These are phyloP conservation scores for Magallana gigas DNA, from an alignment of 1,140 invertebrate genomes.

Conservation along the genomic window DNA sequence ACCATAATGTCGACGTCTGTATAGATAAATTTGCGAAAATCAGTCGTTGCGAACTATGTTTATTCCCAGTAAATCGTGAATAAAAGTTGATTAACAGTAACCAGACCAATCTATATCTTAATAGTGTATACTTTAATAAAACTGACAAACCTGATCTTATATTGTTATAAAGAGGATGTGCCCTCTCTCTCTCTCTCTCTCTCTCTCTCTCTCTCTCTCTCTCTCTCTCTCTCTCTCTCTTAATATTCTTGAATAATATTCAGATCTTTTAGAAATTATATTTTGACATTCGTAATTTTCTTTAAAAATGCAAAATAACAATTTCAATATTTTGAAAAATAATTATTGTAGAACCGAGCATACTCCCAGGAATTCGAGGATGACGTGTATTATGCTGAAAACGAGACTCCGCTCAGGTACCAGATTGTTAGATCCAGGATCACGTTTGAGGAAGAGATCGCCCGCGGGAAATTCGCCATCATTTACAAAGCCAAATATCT, in stretches of 20 bases:
- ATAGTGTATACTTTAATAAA: no score
- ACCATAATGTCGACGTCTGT: no score
- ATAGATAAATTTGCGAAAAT: no score
- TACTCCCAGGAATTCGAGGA: background rate
- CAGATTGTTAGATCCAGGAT: conserved; percentile 16
- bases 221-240: no score
- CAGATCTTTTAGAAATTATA: background rate
- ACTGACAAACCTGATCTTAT: no score
- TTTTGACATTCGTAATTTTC: background rate
- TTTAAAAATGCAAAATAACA: background rate
- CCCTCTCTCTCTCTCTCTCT: no score
- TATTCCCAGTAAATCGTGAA: no score
- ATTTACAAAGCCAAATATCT: conserved; percentile 54
- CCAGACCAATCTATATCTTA: background rate
- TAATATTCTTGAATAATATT: no score
- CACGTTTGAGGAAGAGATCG: conserved; percentile 52
- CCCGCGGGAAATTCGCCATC: conserved; percentile 56
- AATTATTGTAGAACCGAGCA: background rate
- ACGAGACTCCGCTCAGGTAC: conserved; percentile 1
- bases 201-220: no score
- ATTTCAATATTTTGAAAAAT: background rate
- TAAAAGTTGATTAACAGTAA: no score
- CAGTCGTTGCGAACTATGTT: no score
- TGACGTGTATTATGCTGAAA: conserved; percentile 17
- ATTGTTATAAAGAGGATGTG: no score